Evolutionary conservation across 2,888 invertebrate genomes (phyloP), one percentile per base, ranked within the genome.

Genomic region (Hemicrepidius hirtus): DNA sequence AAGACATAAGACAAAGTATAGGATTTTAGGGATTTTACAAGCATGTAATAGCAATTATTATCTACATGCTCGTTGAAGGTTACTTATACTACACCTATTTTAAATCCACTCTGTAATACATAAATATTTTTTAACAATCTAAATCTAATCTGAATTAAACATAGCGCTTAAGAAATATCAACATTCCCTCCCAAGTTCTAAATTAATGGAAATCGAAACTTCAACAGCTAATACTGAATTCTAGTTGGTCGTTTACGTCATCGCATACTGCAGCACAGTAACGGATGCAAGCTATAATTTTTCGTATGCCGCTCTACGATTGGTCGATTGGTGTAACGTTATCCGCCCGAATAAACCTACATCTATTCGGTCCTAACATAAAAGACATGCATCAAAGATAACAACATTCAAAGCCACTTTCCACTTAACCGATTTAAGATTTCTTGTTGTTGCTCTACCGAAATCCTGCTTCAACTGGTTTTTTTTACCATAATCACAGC

Each of bases 221-320:
- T n/a, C 3, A 40, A 40, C 13, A 13, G 40, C 46, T 18, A 64
- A 50, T 18, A 50, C 35, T 64, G 28, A 64, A 37, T 32, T 64
- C 64, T 53, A 64, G 49, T 64, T 21, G 64, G 50, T 21, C 50
- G 64, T 50, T 64, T 64, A 53, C 50, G 46, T 64, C 64, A 64
- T 49, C 28, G 50, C 16, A 7, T 46, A 53, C 18, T 64, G 46
- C 64, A 37, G 64, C 32, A 21, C 64, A 37, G 50, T 5, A 50
- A 64, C 64, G 64, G 64, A 50, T 50, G 46, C 64, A 64, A 64
- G 64, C 53, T 63, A 50, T 64, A 50, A 64, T 50, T 64, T 64
- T 53, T 50, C 13, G 50, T 53, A 21, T 20, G 53, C 28, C 28
- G 13, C n/a, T 24, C 13, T 24, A 16, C 50, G 20, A 69, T 69